Evolutionary conservation across 2,797 vertebrate genomes (phyloP).

Genomic region (Micromesistius poutassou): DNA sequence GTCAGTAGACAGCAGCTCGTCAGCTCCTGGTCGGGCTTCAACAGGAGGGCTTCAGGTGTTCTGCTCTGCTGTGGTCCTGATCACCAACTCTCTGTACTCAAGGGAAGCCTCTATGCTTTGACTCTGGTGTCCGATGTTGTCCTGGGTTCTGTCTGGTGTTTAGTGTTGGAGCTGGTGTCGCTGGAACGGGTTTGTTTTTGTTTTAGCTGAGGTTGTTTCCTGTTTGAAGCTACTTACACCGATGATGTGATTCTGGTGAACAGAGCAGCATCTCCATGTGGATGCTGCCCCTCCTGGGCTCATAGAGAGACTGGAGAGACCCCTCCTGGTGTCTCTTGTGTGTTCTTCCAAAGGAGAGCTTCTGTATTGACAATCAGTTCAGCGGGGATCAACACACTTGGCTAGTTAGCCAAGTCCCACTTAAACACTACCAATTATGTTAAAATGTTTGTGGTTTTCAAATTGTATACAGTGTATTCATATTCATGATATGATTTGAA

Average conservation of each 20-base stretch:
- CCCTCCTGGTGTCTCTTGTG: conserved; percentile 15
- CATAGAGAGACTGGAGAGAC: conserved; percentile 20
- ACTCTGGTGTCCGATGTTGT: conserved; percentile 20
- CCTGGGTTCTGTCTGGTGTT: not conserved
- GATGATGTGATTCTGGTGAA: conserved; percentile 27
- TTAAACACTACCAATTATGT: not conserved
- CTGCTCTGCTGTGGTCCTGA: conserved; percentile 20
- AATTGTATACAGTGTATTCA: not conserved
- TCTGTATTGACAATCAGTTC: conserved; percentile 17
- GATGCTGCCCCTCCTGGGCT: conserved; percentile 31
- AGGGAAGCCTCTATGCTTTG: conserved; percentile 22
- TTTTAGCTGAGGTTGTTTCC: conserved; percentile 22
- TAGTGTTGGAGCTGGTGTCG: conserved; percentile 21
- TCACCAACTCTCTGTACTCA: conserved; percentile 31
- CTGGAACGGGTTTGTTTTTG: not conserved
- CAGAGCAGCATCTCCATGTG: conserved; percentile 41
- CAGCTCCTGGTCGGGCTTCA: conserved; percentile 20
- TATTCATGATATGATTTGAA: not conserved
- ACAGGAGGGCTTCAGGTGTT: not conserved
- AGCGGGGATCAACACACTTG: not conserved
- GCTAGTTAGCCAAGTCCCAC: conserved; percentile 7
- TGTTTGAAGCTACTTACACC: conserved; percentile 23
- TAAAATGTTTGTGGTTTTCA: not conserved
- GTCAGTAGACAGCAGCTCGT: conserved; percentile 24
- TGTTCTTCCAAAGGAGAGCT: conserved; percentile 33